phyloP scores from a whole-genome alignment of 2,888 invertebrate species.

The Oscheius sp. region DNA sequence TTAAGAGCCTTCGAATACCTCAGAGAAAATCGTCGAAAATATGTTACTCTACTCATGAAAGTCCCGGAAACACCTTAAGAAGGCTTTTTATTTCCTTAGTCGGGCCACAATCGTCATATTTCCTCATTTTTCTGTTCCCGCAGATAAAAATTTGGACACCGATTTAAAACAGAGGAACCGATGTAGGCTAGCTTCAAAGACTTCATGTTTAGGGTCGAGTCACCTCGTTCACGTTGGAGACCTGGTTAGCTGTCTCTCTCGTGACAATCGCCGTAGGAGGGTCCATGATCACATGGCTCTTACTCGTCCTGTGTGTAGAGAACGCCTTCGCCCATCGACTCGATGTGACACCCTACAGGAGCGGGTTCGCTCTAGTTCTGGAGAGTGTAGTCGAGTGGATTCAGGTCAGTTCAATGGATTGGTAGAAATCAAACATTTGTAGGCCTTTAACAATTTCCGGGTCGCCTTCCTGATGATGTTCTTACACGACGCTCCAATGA shows the following conservation, averaged over 20 bases:
- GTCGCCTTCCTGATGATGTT: slow-evolving; percentile 71
- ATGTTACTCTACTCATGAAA: no score
- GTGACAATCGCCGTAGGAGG: slow-evolving; percentile 63
- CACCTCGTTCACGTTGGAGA: slow-evolving; percentile 68
- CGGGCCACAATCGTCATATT: no score
- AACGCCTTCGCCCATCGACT: slow-evolving; percentile 72
- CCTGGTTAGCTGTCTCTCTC: slow-evolving; percentile 64
- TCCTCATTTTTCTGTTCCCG: no score
- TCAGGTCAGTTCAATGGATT: slow-evolving; percentile 45
- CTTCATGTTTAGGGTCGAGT: slow-evolving; percentile 54
- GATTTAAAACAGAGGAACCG: no score
- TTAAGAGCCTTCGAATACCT: no score
- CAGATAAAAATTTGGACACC: no score
- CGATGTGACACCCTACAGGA: slow-evolving; percentile 70
- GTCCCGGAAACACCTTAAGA: no score
- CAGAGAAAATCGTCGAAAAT: no score
- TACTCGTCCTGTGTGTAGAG: slow-evolving; percentile 73
- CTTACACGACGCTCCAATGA: slow-evolving; percentile 72
- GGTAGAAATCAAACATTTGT: neutral
- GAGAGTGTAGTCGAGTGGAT: slow-evolving; percentile 71
- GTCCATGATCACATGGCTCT: slow-evolving; percentile 68
- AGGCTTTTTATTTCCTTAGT: no score
- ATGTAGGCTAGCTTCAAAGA: no score
- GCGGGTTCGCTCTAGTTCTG: slow-evolving; percentile 68
- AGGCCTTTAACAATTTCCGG: slow-evolving; percentile 73